phyloP scores from a whole-genome alignment of 2,113 vertebrate genomes.

The Misgurnus mizolepis region DNA sequence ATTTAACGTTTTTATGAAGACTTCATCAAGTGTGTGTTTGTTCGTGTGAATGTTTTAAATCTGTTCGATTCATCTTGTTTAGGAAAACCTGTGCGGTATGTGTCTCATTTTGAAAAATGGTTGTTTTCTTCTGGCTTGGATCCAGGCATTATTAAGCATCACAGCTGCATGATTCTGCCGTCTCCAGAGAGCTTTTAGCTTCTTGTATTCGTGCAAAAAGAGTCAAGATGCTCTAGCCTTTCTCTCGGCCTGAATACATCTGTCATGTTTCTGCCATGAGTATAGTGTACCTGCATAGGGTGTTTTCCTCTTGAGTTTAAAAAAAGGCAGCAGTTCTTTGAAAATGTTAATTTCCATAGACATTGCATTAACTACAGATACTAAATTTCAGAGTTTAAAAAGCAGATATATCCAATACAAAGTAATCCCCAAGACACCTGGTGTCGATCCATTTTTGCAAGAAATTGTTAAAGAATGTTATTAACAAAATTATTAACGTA shows the following conservation, averaged over 20 bases:
- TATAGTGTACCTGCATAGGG: background rate
- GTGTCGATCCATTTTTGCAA: too few relatives aligned
- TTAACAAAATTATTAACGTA: too few relatives aligned
- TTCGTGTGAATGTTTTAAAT: background rate
- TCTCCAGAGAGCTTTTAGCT: conserved; percentile 55
- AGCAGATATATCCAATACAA: too few relatives aligned
- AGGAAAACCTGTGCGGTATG: background rate
- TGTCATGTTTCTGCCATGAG: conserved; percentile 41
- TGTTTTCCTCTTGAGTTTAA: conserved; percentile 6
- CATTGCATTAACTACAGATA: too few relatives aligned
- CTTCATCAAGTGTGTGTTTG: background rate
- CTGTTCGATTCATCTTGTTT: conserved; percentile 11
- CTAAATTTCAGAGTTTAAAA: too few relatives aligned
- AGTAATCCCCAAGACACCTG: too few relatives aligned
- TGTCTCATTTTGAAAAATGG: conserved; percentile 44
- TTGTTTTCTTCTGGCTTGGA: conserved; percentile 46
- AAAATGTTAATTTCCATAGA: background rate
- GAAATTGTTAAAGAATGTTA: too few relatives aligned
- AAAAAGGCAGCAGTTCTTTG: conserved; percentile 9
- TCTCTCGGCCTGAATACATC: conserved; percentile 43
- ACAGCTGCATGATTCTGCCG: conserved; percentile 40
- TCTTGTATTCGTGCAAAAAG: conserved; percentile 43
- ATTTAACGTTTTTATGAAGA: background rate
- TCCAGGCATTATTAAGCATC: conserved; percentile 49
- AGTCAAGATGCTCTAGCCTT: conserved; percentile 44